phyloP scores from a whole-genome alignment of 2,888 invertebrate species.

The Parnassius smintheus region DNA sequence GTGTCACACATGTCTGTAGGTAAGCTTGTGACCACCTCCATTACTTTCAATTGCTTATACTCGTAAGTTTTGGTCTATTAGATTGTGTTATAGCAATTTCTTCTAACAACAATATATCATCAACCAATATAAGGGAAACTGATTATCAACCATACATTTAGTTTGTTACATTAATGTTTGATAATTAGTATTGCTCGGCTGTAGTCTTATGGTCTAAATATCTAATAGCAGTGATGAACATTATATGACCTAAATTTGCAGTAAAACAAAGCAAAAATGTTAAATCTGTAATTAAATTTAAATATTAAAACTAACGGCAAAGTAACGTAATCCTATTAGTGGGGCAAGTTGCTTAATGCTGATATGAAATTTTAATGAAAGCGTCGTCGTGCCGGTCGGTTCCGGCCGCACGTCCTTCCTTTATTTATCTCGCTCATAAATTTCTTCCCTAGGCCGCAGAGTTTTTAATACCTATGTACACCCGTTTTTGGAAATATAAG shows the following conservation, averaged over 20 bases:
- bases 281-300: conserved; percentile 4
- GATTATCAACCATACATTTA: no score
- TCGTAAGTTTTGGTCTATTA: no score
- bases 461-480: background rate
- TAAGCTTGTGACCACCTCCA: no score
- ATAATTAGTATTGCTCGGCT: no score
- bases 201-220: no score
- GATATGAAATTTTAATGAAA: conserved; percentile 23
- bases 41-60: no score
- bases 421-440: conserved; percentile 15
- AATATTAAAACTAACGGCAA: conserved; percentile 11
- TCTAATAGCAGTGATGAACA: background rate
- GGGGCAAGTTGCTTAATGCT: conserved; percentile 16
- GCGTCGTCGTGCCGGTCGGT: background rate
- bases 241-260: background rate
- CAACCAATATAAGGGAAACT: no score
- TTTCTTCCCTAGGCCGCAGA: conserved; percentile 1
- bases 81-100: no score
- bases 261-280: background rate
- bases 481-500: no score
- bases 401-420: conserved; percentile 9
- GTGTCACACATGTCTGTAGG: no score
- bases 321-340: conserved; percentile 9
- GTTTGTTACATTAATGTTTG: no score
- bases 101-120: no score